Percentiles rank a stretch among this genome's conserved stretches.
Evolutionary conservation across 2,797 vertebrate genomes (phyloP).

Genomic region (Knipowitschia caucasica): DNA sequence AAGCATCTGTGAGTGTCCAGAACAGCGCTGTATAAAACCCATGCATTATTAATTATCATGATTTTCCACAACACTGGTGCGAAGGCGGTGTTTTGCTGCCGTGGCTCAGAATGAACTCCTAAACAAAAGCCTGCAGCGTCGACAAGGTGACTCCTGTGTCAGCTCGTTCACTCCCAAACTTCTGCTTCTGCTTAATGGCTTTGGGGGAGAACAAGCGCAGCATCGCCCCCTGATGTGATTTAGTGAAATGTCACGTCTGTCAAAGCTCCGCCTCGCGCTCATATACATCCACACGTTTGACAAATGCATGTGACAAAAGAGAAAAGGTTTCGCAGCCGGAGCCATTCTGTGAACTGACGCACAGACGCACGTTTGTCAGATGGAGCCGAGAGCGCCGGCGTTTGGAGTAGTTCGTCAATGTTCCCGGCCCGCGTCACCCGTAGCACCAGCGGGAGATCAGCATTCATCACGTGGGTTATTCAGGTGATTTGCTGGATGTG

Average conservation of each 20-base stretch:
- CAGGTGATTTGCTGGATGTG: too few species aligned
- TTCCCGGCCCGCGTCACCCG: conserved; percentile 34
- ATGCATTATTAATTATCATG: too few species aligned
- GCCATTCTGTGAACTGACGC: conserved; percentile 59
- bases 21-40: too few species aligned
- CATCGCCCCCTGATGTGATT: conserved; percentile 47
- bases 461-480: too few species aligned
- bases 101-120: conserved; percentile 5
- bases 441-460: conserved; percentile 1
- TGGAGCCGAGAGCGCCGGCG: conserved; percentile 31
- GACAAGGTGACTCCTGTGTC: conserved; percentile 55
- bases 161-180: conserved; percentile 47
- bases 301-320: conserved; percentile 57
- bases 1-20: too few species aligned
- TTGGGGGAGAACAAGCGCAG: conserved; percentile 40
- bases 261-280: conserved; percentile 49
- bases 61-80: not conserved
- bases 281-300: conserved; percentile 54
- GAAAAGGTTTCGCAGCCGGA: conserved; percentile 59
- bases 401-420: conserved; percentile 34
- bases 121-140: conserved; percentile 39
- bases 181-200: conserved; percentile 43
- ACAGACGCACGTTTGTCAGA: conserved; percentile 44
- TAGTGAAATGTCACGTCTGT: conserved; percentile 67
- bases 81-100: conserved; percentile 6